A percentile compares a stretch with the other conserved stretches of the same genome.
Evolutionary conservation across 1,140 invertebrate species (phyloP).

Genomic region (Zelostemma sp.): DNA sequence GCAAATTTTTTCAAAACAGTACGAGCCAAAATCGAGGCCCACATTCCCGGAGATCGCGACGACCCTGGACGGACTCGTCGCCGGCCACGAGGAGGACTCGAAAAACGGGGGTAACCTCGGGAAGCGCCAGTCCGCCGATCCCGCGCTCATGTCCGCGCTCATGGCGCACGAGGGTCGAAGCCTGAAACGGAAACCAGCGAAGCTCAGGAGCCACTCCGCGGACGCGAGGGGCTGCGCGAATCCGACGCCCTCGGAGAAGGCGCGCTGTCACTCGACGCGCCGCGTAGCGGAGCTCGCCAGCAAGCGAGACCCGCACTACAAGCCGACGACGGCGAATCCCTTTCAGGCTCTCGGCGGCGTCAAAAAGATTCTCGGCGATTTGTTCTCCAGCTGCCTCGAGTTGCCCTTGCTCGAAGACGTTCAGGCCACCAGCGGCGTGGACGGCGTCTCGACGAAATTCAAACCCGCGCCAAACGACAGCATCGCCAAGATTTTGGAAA

Average conservation of each 20-base stretch:
- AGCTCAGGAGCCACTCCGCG: conserved; percentile 61
- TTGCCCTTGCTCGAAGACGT: conserved; percentile 74
- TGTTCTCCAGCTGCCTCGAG: conserved; percentile 84
- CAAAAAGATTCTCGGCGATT: conserved; percentile 81
- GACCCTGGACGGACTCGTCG: conserved; percentile 67
- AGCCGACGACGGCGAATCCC: conserved; percentile 78
- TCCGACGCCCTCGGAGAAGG: conserved; percentile 76
- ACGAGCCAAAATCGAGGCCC: conserved; percentile 87
- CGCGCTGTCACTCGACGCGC: conserved; percentile 75
- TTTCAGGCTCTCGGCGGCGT: conserved; percentile 81
- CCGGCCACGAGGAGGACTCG: conserved; percentile 58
- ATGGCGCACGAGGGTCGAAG: conserved; percentile 59
- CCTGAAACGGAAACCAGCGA: conserved; percentile 46
- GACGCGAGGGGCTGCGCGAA: conserved; percentile 63
- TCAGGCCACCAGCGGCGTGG: conserved; percentile 51
- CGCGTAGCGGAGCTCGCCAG: conserved; percentile 83
- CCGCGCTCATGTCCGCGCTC: conserved; percentile 59
- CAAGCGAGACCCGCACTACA: conserved; percentile 83
- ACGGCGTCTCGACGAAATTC: conserved; percentile 54
- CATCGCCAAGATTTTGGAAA: conserved; percentile 65
- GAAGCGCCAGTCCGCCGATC: conserved; percentile 60
- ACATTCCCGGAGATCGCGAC: conserved; percentile 83
- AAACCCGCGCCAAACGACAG: conserved; percentile 64
- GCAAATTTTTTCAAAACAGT: too few relatives aligned
- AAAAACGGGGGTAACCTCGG: conserved; percentile 49